Evolutionary conservation across 1,140 invertebrate species (phyloP).

Genomic region (Ephestia elutella): DNA sequence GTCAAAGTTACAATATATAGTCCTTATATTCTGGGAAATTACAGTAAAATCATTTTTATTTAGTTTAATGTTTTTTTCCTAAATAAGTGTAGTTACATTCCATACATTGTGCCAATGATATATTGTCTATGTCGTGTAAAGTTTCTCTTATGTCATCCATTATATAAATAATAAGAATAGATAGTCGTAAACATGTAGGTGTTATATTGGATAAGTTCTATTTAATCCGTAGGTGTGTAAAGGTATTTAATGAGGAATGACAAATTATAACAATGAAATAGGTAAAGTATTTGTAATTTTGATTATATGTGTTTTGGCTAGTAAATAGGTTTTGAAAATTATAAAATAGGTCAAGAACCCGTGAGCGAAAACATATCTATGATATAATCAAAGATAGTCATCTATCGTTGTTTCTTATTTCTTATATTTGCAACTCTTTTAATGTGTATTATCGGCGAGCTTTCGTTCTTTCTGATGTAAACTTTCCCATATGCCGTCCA

Average conservation of each 20-base stretch:
- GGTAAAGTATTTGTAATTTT: no score
- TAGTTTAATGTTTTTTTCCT: not conserved
- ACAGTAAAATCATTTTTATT: not conserved
- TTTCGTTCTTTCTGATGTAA: conserved; percentile 12
- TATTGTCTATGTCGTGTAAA: not conserved
- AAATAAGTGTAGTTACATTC: not conserved
- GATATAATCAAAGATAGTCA: not conserved
- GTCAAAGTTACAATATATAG: not conserved
- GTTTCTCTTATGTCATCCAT: not conserved
- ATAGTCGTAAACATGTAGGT: not conserved
- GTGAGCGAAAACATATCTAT: not conserved
- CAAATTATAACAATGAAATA: not conserved
- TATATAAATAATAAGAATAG: not conserved
- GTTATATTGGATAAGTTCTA: not conserved
- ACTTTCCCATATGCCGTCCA: conserved; percentile 14
- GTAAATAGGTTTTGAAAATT: no score
- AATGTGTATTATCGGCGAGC: conserved; percentile 10
- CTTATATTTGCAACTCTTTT: conserved; percentile 9
- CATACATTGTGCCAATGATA: not conserved
- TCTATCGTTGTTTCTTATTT: not conserved
- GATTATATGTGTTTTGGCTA: no score
- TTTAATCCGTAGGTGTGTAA: not conserved
- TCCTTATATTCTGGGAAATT: not conserved
- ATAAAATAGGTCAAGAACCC: no score
- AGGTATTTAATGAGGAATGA: not conserved